These are phyloP conservation scores for Enteromius unitaeniatus DNA, from an alignment of 2,797 vertebrate species.

Conservation along the genomic window DNA sequence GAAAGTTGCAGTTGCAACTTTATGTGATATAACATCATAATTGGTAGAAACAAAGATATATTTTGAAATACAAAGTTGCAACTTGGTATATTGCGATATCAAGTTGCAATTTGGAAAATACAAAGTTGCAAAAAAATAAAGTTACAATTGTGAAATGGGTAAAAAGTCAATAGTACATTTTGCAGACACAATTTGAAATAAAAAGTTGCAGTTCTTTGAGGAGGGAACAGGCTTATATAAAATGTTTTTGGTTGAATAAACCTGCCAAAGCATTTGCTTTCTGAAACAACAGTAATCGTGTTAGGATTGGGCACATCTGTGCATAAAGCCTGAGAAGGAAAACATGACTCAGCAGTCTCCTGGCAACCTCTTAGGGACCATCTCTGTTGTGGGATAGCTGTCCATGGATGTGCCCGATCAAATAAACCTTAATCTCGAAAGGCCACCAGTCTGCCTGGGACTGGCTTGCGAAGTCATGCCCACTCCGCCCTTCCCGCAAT, in stretches of 20 bases:
- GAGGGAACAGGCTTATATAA: background rate
- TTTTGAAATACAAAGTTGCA: background rate
- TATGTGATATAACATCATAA: background rate
- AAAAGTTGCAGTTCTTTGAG: background rate
- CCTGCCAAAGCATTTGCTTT: conserved; percentile 23
- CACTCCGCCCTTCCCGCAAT: conserved; percentile 46
- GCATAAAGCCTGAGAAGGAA: conserved; percentile 20
- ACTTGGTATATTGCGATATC: background rate
- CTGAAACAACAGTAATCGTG: conserved; percentile 8
- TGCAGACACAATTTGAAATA: background rate
- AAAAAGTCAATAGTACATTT: background rate
- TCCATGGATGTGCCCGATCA: conserved; percentile 50
- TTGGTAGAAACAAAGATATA: background rate
- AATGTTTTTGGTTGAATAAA: conserved; percentile 10
- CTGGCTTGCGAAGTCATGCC: conserved; percentile 45
- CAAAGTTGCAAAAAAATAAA: background rate
- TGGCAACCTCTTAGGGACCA: conserved; percentile 50
- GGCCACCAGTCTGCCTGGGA: conserved; percentile 49
- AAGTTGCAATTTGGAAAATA: background rate
- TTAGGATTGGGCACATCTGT: conserved; percentile 22
- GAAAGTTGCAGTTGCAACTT: background rate
- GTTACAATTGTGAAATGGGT: background rate
- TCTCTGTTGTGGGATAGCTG: conserved; percentile 42
- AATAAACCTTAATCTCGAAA: conserved; percentile 55
- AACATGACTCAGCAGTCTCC: conserved; percentile 60